A percentile compares a stretch with the other conserved stretches of the same genome.
These are phyloP conservation scores for Acanthopleura granulata DNA, from an alignment of 2,888 invertebrate genomes.

Conservation along the genomic window DNA sequence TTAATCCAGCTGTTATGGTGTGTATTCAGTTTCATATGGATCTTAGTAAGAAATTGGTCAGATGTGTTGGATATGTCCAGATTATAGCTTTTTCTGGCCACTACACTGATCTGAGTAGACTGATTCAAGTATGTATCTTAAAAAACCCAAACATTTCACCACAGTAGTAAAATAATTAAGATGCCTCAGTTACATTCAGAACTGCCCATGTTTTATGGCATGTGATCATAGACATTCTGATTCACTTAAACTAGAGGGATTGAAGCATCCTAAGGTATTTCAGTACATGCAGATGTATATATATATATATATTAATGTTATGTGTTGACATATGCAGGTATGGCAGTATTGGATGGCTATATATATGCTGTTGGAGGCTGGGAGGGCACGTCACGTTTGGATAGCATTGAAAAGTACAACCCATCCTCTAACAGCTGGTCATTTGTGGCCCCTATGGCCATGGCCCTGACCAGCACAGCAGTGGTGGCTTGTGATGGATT, in stretches of 20 bases:
- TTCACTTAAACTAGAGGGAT: too few species aligned
- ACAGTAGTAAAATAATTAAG: too few species aligned
- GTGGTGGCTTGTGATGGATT: slow-evolving; percentile 70
- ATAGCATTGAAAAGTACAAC: slow-evolving; percentile 71
- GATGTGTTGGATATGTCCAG: too few species aligned
- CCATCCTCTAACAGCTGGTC: slow-evolving; percentile 70
- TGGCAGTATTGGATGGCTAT: slow-evolving; percentile 71
- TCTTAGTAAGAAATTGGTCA: too few species aligned
- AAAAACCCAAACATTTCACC: too few species aligned
- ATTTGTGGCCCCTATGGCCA: slow-evolving; percentile 70
- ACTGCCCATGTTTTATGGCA: not conserved
- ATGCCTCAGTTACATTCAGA: too few species aligned
- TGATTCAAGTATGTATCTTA: too few species aligned
- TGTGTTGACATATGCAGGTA: slow-evolving; percentile 55
- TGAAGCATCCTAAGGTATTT: not conserved
- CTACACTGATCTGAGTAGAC: too few species aligned
- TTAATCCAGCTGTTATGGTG: too few species aligned
- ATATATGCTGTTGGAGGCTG: slow-evolving; percentile 73
- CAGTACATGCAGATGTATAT: not conserved
- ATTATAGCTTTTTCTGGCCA: too few species aligned
- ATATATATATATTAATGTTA: not conserved
- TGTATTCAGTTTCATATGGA: too few species aligned
- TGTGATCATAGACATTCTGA: not conserved
- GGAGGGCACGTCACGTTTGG: slow-evolving; percentile 70
- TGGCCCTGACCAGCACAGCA: slow-evolving; percentile 72